phyloP scores from a whole-genome alignment of 2,888 invertebrate species.

The Corythucha ciliata region DNA sequence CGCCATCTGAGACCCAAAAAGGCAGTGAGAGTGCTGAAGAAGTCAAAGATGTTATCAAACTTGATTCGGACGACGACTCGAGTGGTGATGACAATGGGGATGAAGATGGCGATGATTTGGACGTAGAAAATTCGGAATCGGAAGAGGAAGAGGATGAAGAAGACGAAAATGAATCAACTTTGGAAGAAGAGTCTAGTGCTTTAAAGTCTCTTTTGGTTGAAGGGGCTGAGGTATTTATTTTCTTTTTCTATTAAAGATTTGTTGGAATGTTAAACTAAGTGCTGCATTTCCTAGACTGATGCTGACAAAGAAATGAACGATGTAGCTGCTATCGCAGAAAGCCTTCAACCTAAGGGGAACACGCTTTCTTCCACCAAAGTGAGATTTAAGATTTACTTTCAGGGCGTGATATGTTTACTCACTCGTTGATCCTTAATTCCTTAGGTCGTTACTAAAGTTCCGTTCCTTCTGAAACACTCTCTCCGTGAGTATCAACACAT shows the following conservation, averaged over 20 bases:
- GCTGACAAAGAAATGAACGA: slow-evolving; percentile 71
- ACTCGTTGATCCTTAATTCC: slow-evolving; percentile 33
- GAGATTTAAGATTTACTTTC: too few species aligned
- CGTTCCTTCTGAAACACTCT: slow-evolving; percentile 80
- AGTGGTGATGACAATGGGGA: slow-evolving; percentile 34
- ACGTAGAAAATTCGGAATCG: slow-evolving; percentile 32
- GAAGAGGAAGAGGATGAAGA: slow-evolving; percentile 39
- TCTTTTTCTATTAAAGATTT: neutral
- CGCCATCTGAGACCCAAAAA: neutral
- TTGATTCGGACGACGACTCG: slow-evolving; percentile 24
- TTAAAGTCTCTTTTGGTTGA: slow-evolving; percentile 26
- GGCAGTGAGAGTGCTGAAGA: neutral
- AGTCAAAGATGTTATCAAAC: slow-evolving; percentile 13
- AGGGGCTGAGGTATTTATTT: slow-evolving; percentile 1
- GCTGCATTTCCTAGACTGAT: slow-evolving; percentile 17
- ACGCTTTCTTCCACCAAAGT: slow-evolving; percentile 88
- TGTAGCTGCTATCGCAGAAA: slow-evolving; percentile 87
- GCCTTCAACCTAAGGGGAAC: slow-evolving; percentile 96
- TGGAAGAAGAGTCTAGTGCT: slow-evolving; percentile 39
- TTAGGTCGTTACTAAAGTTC: slow-evolving; percentile 83
- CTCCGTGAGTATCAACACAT: slow-evolving; percentile 95
- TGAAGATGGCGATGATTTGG: slow-evolving; percentile 29
- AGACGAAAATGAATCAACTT: slow-evolving; percentile 33
- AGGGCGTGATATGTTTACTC: too few species aligned
- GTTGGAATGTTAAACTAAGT: too few species aligned